Evolutionary conservation across 2,888 invertebrate species (phyloP).

Genomic region (Baccha elongata): DNA sequence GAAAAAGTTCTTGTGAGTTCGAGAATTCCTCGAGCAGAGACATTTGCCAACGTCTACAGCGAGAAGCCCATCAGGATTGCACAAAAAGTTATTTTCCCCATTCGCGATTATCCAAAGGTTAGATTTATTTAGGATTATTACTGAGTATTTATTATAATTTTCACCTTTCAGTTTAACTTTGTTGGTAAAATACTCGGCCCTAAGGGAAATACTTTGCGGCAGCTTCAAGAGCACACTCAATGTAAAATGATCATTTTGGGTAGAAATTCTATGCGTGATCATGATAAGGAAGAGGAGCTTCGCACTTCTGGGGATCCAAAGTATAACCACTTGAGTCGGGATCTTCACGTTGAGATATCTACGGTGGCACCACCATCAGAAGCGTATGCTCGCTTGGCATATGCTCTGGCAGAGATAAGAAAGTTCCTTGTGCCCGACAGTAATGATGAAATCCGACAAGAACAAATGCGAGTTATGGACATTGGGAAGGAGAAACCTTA

Average conservation of each 20-base stretch:
- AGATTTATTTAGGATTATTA: neutral
- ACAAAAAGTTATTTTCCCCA: constrained; percentile 81
- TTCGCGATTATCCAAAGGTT: constrained; percentile 80
- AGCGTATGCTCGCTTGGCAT: constrained; percentile 92
- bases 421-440: constrained; percentile 90
- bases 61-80: constrained; percentile 81
- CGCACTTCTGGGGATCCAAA: constrained; percentile 94
- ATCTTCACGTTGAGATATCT: constrained; percentile 95
- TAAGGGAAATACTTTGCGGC: constrained; percentile 95
- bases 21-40: constrained; percentile 83
- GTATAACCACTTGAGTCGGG: constrained; percentile 94
- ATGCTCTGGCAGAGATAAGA: constrained; percentile 90
- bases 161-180: constrained; percentile 92
- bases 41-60: constrained; percentile 80
- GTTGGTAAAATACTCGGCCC: constrained; percentile 97
- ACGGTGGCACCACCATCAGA: constrained; percentile 95
- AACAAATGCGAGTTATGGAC: constrained; percentile 80
- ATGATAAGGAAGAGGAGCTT: constrained; percentile 96
- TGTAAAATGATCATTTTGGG: constrained; percentile 98
- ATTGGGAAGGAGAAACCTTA: constrained; percentile 80
- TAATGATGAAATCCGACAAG: constrained; percentile 80
- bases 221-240: constrained; percentile 96
- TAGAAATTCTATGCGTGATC: constrained; percentile 96
- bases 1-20: constrained; percentile 92
- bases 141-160: constrained; percentile 3